Evolutionary conservation across 2,888 invertebrate species (phyloP).

Genomic region (Agrotis segetum): DNA sequence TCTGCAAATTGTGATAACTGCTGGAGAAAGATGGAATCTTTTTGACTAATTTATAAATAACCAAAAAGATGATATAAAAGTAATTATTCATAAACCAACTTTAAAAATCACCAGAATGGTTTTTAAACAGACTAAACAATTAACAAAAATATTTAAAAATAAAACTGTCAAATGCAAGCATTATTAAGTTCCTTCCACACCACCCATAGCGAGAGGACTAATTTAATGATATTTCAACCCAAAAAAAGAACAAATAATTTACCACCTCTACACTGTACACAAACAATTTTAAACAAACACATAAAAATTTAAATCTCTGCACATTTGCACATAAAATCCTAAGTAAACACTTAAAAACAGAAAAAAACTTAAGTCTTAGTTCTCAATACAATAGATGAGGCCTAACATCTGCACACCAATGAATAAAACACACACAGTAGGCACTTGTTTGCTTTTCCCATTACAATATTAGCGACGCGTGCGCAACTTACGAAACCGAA

Average conservation of each 20-base stretch:
- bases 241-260: background rate
- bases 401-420: slow-evolving; percentile 59
- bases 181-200: too few species aligned
- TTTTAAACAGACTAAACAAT: too few species aligned
- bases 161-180: background rate
- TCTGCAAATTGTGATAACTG: too few species aligned
- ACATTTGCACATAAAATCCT: background rate
- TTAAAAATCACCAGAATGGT: too few species aligned
- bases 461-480: slow-evolving; percentile 69
- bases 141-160: background rate
- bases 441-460: slow-evolving; percentile 78
- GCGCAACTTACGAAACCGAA: slow-evolving; percentile 73
- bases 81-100: background rate
- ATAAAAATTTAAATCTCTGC: background rate
- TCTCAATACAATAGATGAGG: slow-evolving; percentile 24
- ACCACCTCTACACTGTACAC: slow-evolving; percentile 16
- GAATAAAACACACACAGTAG: slow-evolving; percentile 70
- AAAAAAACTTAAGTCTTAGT: slow-evolving; percentile 15
- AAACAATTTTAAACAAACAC: slow-evolving; percentile 6
- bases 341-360: background rate
- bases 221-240: too few species aligned
- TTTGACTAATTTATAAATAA: too few species aligned
- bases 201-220: too few species aligned
- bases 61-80: too few species aligned
- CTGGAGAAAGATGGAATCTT: too few species aligned